Percentiles rank a stretch among this genome's conserved stretches.
Conservation (phyloP, 2,113 vertebrate genomes). For the Polyodon spathula region DNA sequence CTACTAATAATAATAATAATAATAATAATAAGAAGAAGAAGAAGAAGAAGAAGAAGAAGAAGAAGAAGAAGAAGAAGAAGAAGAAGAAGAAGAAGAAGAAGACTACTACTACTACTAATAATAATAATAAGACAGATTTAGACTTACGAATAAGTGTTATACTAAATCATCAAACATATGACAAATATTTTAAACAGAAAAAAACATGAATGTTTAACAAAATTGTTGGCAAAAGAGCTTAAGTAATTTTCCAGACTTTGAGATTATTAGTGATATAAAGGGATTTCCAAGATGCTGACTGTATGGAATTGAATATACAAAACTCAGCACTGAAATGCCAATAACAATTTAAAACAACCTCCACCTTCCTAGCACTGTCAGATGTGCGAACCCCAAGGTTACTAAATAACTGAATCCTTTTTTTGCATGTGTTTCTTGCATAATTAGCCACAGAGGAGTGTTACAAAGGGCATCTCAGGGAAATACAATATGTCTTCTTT, state of each 20-base stretch:
- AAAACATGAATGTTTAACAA: not conserved
- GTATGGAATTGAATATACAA: constrained; percentile 40
- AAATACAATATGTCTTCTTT: constrained; percentile 36
- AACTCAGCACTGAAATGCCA: constrained; percentile 40
- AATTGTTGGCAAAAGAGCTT: not conserved
- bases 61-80: too few relatives aligned
- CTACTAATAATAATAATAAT: too few relatives aligned
- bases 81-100: too few relatives aligned
- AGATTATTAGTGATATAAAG: not conserved
- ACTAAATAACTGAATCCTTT: constrained; percentile 40
- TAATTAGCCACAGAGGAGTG: constrained; percentile 61
- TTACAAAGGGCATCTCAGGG: constrained; percentile 48
- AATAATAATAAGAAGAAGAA: too few relatives aligned
- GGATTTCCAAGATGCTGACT: constrained; percentile 31
- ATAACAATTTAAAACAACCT: not conserved
- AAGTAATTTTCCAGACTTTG: not conserved
- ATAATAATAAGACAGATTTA: too few relatives aligned
- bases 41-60: too few relatives aligned
- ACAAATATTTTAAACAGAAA: too few relatives aligned
- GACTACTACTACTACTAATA: too few relatives aligned
- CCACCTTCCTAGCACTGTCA: constrained; percentile 37
- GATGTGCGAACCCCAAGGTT: constrained; percentile 48
- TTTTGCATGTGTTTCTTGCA: constrained; percentile 39
- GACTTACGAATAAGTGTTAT: too few relatives aligned
- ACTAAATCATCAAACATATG: too few relatives aligned